Evolutionary conservation across 2,888 invertebrate species (phyloP).

Genomic region (Bellardia bayeri): DNA sequence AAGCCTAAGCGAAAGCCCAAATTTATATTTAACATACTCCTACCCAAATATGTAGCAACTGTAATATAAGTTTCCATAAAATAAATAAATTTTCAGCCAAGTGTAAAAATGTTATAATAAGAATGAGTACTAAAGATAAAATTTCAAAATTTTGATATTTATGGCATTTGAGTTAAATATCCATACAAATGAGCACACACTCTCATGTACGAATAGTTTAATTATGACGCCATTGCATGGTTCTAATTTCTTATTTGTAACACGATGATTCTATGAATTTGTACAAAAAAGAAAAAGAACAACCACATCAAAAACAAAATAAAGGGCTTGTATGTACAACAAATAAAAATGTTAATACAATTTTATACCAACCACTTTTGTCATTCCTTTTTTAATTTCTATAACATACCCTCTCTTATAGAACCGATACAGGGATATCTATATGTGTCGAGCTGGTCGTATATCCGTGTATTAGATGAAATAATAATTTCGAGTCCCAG

Average conservation of each 20-base stretch:
- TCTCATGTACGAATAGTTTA: conserved; percentile 12
- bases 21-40: neutral
- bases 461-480: no score
- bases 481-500: no score
- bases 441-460: no score
- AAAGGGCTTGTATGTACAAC: no score
- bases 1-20: neutral
- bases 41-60: neutral
- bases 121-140: neutral
- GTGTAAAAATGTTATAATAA: conserved; percentile 2
- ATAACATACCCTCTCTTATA: no score
- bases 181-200: neutral
- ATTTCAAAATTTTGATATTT: neutral
- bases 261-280: conserved; percentile 14
- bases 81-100: neutral
- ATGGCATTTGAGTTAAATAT: conserved; percentile 1
- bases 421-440: no score
- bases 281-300: neutral
- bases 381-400: no score
- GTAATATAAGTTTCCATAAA: neutral
- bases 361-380: no score
- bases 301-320: no score
- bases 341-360: no score
- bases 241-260: conserved; percentile 27
- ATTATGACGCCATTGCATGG: conserved; percentile 40